Base-by-base conservation (phyloP, 2,113 vertebrate species). In the Callocephalon fimbriatum region DNA sequence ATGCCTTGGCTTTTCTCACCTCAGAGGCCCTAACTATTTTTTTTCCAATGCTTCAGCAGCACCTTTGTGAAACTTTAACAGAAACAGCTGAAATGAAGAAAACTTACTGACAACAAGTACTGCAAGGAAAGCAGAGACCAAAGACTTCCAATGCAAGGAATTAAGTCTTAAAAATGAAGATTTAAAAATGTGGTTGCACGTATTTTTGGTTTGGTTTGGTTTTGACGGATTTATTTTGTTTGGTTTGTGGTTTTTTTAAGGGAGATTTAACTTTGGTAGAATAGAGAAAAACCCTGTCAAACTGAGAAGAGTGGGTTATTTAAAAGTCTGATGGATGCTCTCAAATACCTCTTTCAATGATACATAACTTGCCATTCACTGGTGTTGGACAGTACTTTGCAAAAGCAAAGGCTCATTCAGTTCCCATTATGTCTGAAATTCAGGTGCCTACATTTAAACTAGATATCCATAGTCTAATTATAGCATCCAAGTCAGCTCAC, bases 1-100 rank as follows among this genome's bases (percentile, higher is more conserved):
- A 72, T 62, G 78, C 86, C 79, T 53, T 86, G 86, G 48, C 85
- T 93, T 59, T 88, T 72, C 78, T 88, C 86, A 86, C 70, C 62
- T 75, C 48, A 76, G 86, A 86, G 61, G 58, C 48, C 83, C 78
- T 76, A 81, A 84, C 29, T 61, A 23, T 27, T 40, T 88, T 74
- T 95, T 81, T 61, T 61, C 66, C 44, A 82, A 38, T 45, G 32
- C 44, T 75, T 51, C 78, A 58, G 53, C 88, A 90, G 40, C 58
- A 79, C 48, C 42, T 89, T 61, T 68, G 58, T 75, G 50, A 80
- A 73, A 65, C 35, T 4, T 1, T n/a, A 74, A 85, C 8, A 75
- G 47, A 61, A 80, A 37, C 21, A 66, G 29, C 19, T 73, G 65
- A 77, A 88, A 58, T 3, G 23, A 56, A 73, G 63, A 58, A 5